Base-by-base conservation (phyloP, 2,113 vertebrate species). In the Panurus biarmicus region DNA sequence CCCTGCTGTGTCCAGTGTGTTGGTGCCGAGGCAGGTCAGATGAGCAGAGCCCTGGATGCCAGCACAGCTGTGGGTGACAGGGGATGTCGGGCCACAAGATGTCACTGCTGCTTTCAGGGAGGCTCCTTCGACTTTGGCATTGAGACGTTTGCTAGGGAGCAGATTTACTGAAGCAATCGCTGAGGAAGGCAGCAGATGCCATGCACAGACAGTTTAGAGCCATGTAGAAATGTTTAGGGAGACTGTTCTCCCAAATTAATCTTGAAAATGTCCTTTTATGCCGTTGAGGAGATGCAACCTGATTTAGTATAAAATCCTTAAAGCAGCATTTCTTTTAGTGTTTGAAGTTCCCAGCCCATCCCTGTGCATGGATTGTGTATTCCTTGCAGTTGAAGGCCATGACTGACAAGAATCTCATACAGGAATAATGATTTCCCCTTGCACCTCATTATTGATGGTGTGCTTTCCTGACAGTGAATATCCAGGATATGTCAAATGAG, bases 21-120 rank as follows among this genome's bases (percentile, higher is more conserved):
- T 11, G 3, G 3, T 42, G 69, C 24, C 19, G 31, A 44, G 45
- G 72, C 29, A 26, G 40, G 13, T 15, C 18, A 25, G 65, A 17
- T 1, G 33, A 7, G 11, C 61, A 50, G 50, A 25, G 45, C 44
- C 47, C 80, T 11, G 42, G 56, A 0, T 35, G 17, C 13, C 58
- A 40, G 65, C 82, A 23, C 58, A 23, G 70, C 51, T 5, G 23
- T 0, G 3, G 65, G 22, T 9, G 24, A 6, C 72, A 70, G 65
- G 6, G 26, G n/a, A n/a, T n/a, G n/a, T n/a, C n/a, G n/a, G 64
- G 6, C 96, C 95, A 93, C 96, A 74, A 92, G 96, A 79, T 94
- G 94, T 96, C 96, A 96, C 78, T 95, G 92, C 91, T 91, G 95
- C 95, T 77, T 72, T 53, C 66, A 50, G 1, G 0, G 36, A 89